Evolutionary conservation across 1,140 invertebrate genomes (phyloP).

Genomic region (Cyclina sinensis): DNA sequence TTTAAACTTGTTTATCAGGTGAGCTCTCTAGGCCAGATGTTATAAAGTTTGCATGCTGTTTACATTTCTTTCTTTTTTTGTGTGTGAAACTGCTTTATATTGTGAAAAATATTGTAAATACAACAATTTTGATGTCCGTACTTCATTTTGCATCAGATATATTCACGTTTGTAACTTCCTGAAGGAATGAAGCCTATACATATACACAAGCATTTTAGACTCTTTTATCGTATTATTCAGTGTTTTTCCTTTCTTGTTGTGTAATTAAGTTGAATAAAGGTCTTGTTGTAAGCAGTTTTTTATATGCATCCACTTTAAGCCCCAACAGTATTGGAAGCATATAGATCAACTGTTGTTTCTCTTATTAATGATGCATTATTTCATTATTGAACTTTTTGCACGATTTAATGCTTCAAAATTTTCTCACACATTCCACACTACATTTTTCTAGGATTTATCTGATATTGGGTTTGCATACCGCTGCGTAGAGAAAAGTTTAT

Average conservation of each 20-base stretch:
- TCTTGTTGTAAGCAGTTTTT: too few relatives aligned
- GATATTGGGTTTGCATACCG: slow-evolving; percentile 85
- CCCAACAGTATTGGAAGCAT: too few relatives aligned
- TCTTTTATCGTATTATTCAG: background rate
- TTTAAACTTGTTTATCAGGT: too few relatives aligned
- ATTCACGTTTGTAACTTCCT: background rate
- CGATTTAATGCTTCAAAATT: background rate
- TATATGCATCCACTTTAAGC: too few relatives aligned
- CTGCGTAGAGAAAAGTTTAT: slow-evolving; percentile 85
- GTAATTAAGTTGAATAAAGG: background rate
- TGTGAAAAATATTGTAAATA: too few relatives aligned
- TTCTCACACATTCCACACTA: background rate
- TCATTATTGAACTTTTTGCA: background rate
- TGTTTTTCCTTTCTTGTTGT: background rate
- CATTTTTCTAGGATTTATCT: slow-evolving; percentile 80
- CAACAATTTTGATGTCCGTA: too few relatives aligned
- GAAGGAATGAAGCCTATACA: slow-evolving; percentile 22
- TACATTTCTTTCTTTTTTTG: background rate
- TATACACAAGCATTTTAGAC: background rate
- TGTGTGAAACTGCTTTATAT: background rate
- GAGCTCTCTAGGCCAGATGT: too few relatives aligned
- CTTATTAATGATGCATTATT: too few relatives aligned
- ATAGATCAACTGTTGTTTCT: too few relatives aligned
- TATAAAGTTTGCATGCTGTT: slow-evolving; percentile 18
- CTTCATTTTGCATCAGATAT: background rate